phyloP scores from a whole-genome alignment of 2,888 invertebrate species.

The Cabera pusaria region DNA sequence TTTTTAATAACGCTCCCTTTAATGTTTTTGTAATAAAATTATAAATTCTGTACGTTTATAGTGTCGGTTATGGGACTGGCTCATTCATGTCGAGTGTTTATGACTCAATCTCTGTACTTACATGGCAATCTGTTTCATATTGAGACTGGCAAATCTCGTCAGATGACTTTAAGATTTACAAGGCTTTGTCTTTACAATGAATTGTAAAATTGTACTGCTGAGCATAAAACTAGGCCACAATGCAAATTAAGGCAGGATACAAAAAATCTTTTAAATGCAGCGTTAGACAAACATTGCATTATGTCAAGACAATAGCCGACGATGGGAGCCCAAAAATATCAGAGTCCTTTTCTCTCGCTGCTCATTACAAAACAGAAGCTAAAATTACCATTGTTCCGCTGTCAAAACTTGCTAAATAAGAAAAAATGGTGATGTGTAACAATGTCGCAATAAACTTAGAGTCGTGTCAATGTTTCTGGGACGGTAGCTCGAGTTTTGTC shows the following conservation, averaged over 20 bases:
- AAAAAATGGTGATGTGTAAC: slow-evolving; percentile 62
- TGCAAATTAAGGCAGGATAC: slow-evolving; percentile 19
- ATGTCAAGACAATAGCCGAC: slow-evolving; percentile 41
- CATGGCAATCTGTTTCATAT: slow-evolving; percentile 11
- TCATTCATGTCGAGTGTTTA: slow-evolving; percentile 21
- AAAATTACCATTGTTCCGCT: slow-evolving; percentile 63
- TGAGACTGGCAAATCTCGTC: slow-evolving; percentile 9
- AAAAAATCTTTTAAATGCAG: slow-evolving; percentile 28
- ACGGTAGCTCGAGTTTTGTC: slow-evolving; percentile 75
- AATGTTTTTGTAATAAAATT: slow-evolving; percentile 29
- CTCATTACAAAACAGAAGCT: slow-evolving; percentile 71
- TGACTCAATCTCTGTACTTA: slow-evolving; percentile 19
- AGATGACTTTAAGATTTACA: slow-evolving; percentile 6
- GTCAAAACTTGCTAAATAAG: slow-evolving; percentile 67
- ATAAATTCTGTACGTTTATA: slow-evolving; percentile 22
- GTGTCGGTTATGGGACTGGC: slow-evolving; percentile 13
- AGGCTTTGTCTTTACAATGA: slow-evolving; percentile 10
- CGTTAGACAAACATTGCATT: slow-evolving; percentile 31
- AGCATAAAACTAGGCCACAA: slow-evolving; percentile 23
- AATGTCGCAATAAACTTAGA: slow-evolving; percentile 73
- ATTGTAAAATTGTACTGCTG: slow-evolving; percentile 13
- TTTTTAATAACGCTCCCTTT: slow-evolving; percentile 34
- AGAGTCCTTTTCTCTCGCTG: slow-evolving; percentile 48
- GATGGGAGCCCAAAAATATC: slow-evolving; percentile 38
- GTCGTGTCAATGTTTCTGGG: slow-evolving; percentile 69